phyloP scores from a whole-genome alignment of 1,140 invertebrate genomes.

The Tetramorium simillimum region DNA sequence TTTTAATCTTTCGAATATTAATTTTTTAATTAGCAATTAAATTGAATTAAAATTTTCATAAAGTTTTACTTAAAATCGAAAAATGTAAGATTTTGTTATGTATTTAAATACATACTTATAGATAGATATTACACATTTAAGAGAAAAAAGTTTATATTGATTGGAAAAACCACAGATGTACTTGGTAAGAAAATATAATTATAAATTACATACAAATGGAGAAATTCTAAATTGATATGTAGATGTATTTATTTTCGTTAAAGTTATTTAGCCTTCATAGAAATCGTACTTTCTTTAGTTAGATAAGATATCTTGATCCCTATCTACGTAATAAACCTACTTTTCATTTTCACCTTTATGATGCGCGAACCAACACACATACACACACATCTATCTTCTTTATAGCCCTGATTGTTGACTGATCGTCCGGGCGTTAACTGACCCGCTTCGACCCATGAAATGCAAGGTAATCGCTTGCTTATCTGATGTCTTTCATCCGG shows the following conservation, averaged over 20 bases:
- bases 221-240: background rate
- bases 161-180: background rate
- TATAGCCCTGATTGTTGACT: constrained; percentile 5
- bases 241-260: background rate
- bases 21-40: background rate
- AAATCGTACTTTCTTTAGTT: background rate
- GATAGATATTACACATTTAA: background rate
- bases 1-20: background rate
- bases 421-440: constrained; percentile 24
- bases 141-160: background rate
- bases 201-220: background rate
- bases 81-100: background rate
- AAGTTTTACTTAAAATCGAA: background rate
- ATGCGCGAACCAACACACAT: background rate
- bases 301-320: background rate
- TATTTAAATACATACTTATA: background rate
- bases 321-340: background rate
- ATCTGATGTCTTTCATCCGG: constrained; percentile 38
- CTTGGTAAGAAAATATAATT: background rate
- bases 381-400: background rate
- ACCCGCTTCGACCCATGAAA: constrained; percentile 52
- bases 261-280: background rate
- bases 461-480: constrained; percentile 25
- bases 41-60: background rate
- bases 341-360: background rate